Base-by-base conservation (phyloP, 2,113 vertebrate genomes). In the Nestor notabilis region DNA sequence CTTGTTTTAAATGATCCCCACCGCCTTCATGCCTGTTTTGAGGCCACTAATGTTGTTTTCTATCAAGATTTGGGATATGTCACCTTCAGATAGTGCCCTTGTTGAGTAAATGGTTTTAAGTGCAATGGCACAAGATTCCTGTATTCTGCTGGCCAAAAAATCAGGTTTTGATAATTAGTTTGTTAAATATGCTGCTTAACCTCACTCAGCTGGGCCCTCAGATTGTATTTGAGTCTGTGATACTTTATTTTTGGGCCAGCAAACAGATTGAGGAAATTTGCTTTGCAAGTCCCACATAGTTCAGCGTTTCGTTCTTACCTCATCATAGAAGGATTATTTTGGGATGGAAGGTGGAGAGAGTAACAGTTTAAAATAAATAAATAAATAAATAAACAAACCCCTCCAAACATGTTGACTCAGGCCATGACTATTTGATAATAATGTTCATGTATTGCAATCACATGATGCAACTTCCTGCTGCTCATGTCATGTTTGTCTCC, bases 381-480 rank as follows among this genome's bases (percentile, higher is more conserved):
- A 46, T 61, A 47, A 74, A 76, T 47, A 33, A 33, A 29, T 31
- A 5, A 79, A 18, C 46, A 53, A 6, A 47, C 16, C 2, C 20
- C 19, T 66, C 50, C 47, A 11, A 88, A 93, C 74, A 93, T 61
- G 17, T 53, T 95, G 90, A 95, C 69, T 96, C 94, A 97, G 86
- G 89, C 60, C 74, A 21, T 58, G 86, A 58, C 72, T 92, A 89
- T 89, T 92, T 92, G 94, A 93, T 96, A 89, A 96, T 96, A 95
- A 84, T 66, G 28, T 77, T 82, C 80, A 35, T 37, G 55, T 96
- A 95, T 77, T 95, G 89, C 95, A 95, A 80, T 92, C 93, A 46
- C 66, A 25, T 97, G 95, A 95, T 96, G 94, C 96, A 96, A 96
- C 75, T 95, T 96, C 94, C 95, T 97, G 81, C 80, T 93, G 63